Conservation (phyloP, 2,888 invertebrate species). For the Mactromeris polynyma region DNA sequence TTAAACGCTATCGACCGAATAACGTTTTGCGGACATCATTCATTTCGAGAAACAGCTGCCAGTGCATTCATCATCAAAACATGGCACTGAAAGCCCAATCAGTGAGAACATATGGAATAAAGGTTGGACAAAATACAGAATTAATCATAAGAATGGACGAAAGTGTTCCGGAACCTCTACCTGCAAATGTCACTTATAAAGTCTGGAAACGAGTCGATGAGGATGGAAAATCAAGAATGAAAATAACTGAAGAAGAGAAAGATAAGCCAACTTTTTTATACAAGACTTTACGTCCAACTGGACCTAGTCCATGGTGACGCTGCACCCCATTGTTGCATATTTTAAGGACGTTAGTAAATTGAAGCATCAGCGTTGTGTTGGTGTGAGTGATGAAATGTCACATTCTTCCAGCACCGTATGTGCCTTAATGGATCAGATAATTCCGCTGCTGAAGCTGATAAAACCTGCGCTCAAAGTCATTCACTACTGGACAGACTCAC, state of each 20-base stretch:
- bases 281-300: constrained; percentile 41
- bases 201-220: neutral
- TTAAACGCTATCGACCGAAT: constrained; percentile 31
- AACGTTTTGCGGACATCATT: constrained; percentile 43
- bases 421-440: constrained; percentile 56
- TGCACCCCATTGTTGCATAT: constrained; percentile 64
- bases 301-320: constrained; percentile 54
- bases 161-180: neutral
- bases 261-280: neutral
- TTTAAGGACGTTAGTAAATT: constrained; percentile 27
- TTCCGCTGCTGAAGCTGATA: constrained; percentile 45
- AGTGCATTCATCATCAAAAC: constrained; percentile 59
- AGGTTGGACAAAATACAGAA: constrained; percentile 46
- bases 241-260: neutral
- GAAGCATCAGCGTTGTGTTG: constrained; percentile 53
- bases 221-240: neutral
- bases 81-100: constrained; percentile 46
- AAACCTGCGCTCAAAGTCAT: constrained; percentile 16
- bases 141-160: neutral
- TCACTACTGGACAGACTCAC: no score
- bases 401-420: constrained; percentile 59
- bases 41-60: constrained; percentile 57
- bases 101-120: constrained; percentile 39
- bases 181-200: neutral
- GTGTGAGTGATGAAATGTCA: constrained; percentile 62